Base-by-base conservation (phyloP, 1,140 invertebrate genomes). In the Polypedilum vanderplanki region DNA sequence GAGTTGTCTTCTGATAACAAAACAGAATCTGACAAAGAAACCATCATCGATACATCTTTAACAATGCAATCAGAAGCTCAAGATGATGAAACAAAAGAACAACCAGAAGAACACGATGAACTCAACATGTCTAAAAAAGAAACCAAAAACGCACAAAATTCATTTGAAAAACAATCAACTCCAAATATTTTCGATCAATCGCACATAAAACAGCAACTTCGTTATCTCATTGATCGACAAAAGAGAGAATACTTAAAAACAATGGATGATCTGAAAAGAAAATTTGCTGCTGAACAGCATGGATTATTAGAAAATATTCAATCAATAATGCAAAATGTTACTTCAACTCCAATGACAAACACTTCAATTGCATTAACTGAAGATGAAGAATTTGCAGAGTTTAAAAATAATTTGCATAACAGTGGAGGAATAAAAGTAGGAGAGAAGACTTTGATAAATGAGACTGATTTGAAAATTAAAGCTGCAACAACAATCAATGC, bases 401-500 rank as follows among this genome's bases (percentile, higher is more conserved):
- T 74, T 9, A 22, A 33, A 33, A 33, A 33, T 33, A 1, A 74
- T 33, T 77, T 77, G 41, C 40, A 78, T 74, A 81, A 79, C 77
- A 79, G 79, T 24, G 78, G 24, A n/a, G 24, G 24, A 33, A 3
- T 33, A 33, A 33, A 33, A 33, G 24, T 33, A 33, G 77, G 8
- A 5, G 65, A 70, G 5, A 70, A 79, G 5, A 73, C 80, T 40
- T 73, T 79, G 40, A 80, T 80, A 76, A 80, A 79, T 74, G 65
- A 70, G 18, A 20, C 5, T 9, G 17, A 70, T 70, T 18, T 18
- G 5, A 20, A 90, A 87, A 81, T 85, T 17, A 81, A 80, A 70
- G 90, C 90, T n/a, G 89, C 87, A 41, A 87, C 85, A 41, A 83
- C 84, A 73, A 89, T 96, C 75, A 89, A 89, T 76, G 92, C 93